phyloP scores from a whole-genome alignment of 2,888 invertebrate genomes.

The Eupithecia subumbrata region DNA sequence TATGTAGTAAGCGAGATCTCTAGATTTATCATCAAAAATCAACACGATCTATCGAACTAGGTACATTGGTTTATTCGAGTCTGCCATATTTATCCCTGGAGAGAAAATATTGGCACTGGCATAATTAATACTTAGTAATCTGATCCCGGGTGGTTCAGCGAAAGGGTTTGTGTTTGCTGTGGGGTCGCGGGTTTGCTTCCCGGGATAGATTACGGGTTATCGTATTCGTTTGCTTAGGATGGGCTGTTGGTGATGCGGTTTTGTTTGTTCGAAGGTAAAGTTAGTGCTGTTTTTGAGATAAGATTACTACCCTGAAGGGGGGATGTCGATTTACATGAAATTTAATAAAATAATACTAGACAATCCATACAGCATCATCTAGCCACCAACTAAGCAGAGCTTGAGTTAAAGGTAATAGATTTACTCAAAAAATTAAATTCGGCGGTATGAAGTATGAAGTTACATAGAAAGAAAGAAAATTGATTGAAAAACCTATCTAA shows the following conservation, averaged over 20 bases:
- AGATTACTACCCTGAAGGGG: neutral
- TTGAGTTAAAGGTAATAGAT: too few species aligned
- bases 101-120: constrained; percentile 29
- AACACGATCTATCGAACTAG: too few species aligned
- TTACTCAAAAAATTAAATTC: too few species aligned
- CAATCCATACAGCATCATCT: too few species aligned
- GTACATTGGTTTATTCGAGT: neutral
- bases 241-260: constrained; percentile 38
- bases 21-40: too few species aligned
- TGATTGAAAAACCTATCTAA: too few species aligned
- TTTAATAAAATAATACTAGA: neutral
- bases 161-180: constrained; percentile 67
- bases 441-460: too few species aligned
- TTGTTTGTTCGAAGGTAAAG: constrained; percentile 24
- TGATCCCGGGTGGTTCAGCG: constrained; percentile 55
- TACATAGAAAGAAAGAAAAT: too few species aligned
- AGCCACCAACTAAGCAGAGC: too few species aligned
- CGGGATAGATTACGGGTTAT: constrained; percentile 58
- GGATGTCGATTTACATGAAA: neutral
- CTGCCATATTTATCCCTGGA: constrained; percentile 15
- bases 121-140: constrained; percentile 73
- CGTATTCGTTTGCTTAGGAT: constrained; percentile 58
- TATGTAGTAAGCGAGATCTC: too few species aligned
- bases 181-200: constrained; percentile 61
- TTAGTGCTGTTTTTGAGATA: constrained; percentile 13